A percentile compares a stretch with the other conserved stretches of the same genome.
Evolutionary conservation across 2,113 vertebrate genomes (phyloP).

Genomic region (Oceanodroma tethys): DNA sequence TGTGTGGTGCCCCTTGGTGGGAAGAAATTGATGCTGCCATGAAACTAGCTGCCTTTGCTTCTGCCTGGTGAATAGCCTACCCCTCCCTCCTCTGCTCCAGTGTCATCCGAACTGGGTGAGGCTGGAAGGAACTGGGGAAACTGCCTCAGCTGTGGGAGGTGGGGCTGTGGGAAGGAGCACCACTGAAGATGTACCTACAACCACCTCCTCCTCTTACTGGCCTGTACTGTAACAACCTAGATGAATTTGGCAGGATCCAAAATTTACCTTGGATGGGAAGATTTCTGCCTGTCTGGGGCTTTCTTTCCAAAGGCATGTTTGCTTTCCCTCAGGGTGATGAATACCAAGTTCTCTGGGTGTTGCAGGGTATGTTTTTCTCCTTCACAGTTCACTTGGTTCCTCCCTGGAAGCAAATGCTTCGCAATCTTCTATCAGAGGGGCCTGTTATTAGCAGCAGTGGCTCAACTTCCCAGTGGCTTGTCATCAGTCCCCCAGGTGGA

Average conservation of each 20-base stretch:
- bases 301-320: conserved; percentile 20
- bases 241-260: not conserved
- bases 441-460: not conserved
- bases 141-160: not conserved
- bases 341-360: not conserved
- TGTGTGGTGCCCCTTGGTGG: conserved; percentile 29
- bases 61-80: not conserved
- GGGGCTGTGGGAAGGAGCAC: not conserved
- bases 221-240: not conserved
- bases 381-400: conserved; percentile 48
- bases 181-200: not conserved
- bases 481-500: not conserved
- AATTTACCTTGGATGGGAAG: not conserved
- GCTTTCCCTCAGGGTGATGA: conserved; percentile 29
- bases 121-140: not conserved
- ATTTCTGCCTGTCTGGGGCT: not conserved
- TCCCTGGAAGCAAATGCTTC: conserved; percentile 31
- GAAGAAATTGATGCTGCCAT: conserved; percentile 47
- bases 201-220: not conserved
- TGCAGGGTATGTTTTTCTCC: conserved; percentile 28
- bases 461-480: not conserved
- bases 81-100: not conserved
- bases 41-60: not conserved
- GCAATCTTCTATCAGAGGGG: not conserved
- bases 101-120: not conserved